A percentile compares a stretch with the other conserved stretches of the same genome.
Conservation (phyloP, 2,113 vertebrate genomes). For the Siniperca chuatsi region DNA sequence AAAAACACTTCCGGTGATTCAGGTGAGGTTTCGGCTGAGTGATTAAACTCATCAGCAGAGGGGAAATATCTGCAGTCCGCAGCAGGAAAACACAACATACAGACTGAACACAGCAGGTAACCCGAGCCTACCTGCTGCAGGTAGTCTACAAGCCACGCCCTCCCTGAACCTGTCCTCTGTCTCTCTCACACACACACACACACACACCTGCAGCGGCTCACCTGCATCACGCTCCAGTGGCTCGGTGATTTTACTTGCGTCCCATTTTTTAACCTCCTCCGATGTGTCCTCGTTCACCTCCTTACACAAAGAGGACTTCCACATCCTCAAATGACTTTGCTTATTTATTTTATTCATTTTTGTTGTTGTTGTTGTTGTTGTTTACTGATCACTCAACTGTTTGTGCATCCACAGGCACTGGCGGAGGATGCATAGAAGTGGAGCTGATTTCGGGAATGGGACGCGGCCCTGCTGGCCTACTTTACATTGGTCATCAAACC, state of each 20-base stretch:
- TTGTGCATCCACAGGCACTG: too few relatives aligned
- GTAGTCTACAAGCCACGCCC: constrained; percentile 73
- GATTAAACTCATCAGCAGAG: neutral
- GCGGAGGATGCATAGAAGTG: neutral
- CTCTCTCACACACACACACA: neutral
- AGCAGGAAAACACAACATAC: neutral
- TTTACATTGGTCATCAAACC: neutral
- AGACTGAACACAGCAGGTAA: constrained; percentile 32
- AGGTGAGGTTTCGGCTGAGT: neutral
- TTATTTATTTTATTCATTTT: too few relatives aligned
- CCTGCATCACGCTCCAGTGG: neutral
- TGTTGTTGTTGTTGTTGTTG: too few relatives aligned
- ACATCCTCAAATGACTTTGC: neutral
- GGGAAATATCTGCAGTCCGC: neutral
- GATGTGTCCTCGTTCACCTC: neutral
- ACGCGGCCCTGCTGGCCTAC: neutral
- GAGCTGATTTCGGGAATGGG: neutral
- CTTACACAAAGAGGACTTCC: too few relatives aligned
- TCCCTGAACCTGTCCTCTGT: neutral
- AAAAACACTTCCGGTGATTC: constrained; percentile 1
- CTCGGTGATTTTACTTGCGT: neutral
- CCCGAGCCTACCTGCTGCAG: constrained; percentile 66
- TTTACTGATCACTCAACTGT: neutral
- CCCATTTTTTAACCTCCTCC: neutral
- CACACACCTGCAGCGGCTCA: constrained; percentile 41